A percentile compares a stretch with the other conserved stretches of the same genome.
These are phyloP conservation scores for Cercopithecus neglectus DNA, from an alignment of 2,797 vertebrate species.

Conservation along the genomic window DNA sequence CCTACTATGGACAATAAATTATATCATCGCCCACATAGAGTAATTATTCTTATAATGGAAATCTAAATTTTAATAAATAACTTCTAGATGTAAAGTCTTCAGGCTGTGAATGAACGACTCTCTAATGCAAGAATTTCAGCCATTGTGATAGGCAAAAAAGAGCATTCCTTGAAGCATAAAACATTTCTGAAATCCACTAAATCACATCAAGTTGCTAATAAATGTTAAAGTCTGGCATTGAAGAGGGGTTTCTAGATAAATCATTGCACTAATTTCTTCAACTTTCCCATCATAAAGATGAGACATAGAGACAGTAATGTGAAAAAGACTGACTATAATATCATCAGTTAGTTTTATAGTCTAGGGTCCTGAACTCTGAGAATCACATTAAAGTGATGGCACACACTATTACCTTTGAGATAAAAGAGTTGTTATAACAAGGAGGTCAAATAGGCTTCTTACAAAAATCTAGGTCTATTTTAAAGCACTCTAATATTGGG, in stretches of 20 bases:
- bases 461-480: background rate
- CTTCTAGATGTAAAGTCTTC: background rate
- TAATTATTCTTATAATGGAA: background rate
- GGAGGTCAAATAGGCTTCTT: background rate
- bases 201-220: slow-evolving; percentile 23
- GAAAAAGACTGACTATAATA: background rate
- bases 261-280: background rate
- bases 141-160: background rate
- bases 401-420: background rate
- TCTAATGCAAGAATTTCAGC: background rate
- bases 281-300: slow-evolving; percentile 25
- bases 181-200: slow-evolving; percentile 16
- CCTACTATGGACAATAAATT: background rate
- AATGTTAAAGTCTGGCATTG: slow-evolving; percentile 30
- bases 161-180: slow-evolving; percentile 13
- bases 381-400: background rate
- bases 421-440: slow-evolving; percentile 26
- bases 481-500: background rate
- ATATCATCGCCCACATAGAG: background rate
- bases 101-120: background rate
- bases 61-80: slow-evolving; percentile 25
- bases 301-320: background rate
- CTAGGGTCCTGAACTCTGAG: background rate
- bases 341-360: background rate
- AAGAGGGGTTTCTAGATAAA: background rate